A percentile compares a stretch with the other conserved stretches of the same genome.
Evolutionary conservation across 2,797 vertebrate species (phyloP).

Genomic region (Poecilia velifera): DNA sequence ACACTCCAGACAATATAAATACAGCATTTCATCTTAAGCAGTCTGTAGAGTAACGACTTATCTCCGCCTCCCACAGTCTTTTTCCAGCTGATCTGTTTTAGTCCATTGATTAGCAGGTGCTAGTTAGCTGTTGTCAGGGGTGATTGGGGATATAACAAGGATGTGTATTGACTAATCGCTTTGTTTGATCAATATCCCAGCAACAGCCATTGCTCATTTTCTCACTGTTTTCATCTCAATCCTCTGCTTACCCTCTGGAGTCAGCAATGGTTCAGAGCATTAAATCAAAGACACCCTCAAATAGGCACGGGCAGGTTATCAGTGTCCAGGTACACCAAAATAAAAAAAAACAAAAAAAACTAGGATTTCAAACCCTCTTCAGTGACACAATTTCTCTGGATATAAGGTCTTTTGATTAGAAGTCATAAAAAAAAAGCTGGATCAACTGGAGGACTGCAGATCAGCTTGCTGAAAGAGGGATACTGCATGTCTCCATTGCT

Average conservation of each 20-base stretch:
- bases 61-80: constrained; percentile 83
- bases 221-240: constrained; percentile 76
- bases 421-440: background rate
- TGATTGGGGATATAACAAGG: constrained; percentile 96
- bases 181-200: constrained; percentile 96
- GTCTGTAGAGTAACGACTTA: constrained; percentile 78
- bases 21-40: constrained; percentile 30
- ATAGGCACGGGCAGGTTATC: too few relatives aligned
- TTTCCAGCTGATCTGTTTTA: constrained; percentile 79
- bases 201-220: constrained; percentile 86
- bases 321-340: background rate
- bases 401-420: background rate
- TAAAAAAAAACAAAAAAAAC: background rate
- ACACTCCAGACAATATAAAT: constrained; percentile 19
- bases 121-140: constrained; percentile 93
- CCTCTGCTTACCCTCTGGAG: constrained; percentile 36
- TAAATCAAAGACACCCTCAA: constrained; percentile 26
- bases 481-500: background rate
- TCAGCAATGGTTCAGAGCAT: constrained; percentile 36
- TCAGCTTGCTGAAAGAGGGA: background rate
- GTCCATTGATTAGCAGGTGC: constrained; percentile 94
- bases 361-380: background rate
- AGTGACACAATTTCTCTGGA: background rate
- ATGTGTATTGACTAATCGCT: constrained; percentile 99
- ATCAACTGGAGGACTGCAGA: background rate